These are phyloP conservation scores for Petrosia ficiformis DNA, from an alignment of 37 sponge, comb jelly and placozoan genomes.

Conservation along the genomic window DNA sequence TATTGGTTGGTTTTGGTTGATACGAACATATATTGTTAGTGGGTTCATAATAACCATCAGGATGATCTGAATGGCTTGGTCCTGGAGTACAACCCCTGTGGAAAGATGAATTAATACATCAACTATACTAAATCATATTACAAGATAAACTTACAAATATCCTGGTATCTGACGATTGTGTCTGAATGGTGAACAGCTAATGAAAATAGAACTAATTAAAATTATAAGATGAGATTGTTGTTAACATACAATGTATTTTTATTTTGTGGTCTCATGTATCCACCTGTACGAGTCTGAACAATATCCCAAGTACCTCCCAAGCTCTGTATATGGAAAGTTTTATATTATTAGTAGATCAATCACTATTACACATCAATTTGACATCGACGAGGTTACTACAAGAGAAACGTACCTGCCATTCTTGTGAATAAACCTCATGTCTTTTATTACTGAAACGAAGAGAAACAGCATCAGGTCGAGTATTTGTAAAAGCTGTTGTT, in stretches of 20 bases:
- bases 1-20: not conserved
- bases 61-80: not conserved
- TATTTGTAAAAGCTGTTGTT: slow-evolving; percentile 15
- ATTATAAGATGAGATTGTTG: not conserved
- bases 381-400: no score
- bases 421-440: slow-evolving; percentile 36
- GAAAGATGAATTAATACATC: not conserved
- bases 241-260: slow-evolving; percentile 5
- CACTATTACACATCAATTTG: no score
- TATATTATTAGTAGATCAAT: no score
- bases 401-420: slow-evolving; percentile 78
- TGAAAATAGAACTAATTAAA: not conserved
- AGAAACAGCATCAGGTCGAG: slow-evolving; percentile 58
- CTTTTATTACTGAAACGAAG: slow-evolving; percentile 54
- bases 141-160: slow-evolving; percentile 56
- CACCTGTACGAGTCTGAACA: slow-evolving; percentile 25
- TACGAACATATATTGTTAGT: not conserved
- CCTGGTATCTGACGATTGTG: slow-evolving; percentile 63
- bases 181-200: slow-evolving; percentile 32
- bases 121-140: not conserved
- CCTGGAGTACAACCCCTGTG: slow-evolving; percentile 3
- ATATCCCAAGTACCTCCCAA: slow-evolving; percentile 41
- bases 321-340: not conserved
- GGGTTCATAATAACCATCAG: not conserved
- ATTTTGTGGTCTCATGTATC: not conserved